A percentile compares a stretch with the other conserved stretches of the same genome.
These are phyloP conservation scores for Sycophaga agraensis DNA, from an alignment of 1,140 invertebrate genomes.

Conservation along the genomic window DNA sequence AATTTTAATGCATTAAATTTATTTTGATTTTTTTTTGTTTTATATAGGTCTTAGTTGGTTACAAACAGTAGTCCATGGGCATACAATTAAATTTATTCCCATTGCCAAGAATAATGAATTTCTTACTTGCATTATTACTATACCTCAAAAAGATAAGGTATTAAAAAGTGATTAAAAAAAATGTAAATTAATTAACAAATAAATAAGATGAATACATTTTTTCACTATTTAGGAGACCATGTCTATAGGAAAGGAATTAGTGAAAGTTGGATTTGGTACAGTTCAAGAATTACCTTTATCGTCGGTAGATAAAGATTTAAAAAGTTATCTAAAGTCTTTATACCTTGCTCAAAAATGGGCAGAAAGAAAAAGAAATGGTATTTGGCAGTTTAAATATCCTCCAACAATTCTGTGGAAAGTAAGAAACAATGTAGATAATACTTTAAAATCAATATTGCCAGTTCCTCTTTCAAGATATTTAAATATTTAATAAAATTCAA, in stretches of 20 bases:
- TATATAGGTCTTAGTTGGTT: conserved; percentile 59
- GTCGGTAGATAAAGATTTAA: conserved; percentile 32
- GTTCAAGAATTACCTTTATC: conserved; percentile 33
- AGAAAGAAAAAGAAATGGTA: conserved; percentile 53
- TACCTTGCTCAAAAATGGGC: conserved; percentile 51
- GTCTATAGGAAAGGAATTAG: conserved; percentile 51
- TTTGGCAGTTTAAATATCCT: conserved; percentile 55
- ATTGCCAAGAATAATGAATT: conserved; percentile 48
- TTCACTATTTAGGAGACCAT: conserved; percentile 36
- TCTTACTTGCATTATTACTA: conserved; percentile 53
- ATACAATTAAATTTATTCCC: conserved; percentile 55
- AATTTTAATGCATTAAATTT: background rate
- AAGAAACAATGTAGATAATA: conserved; percentile 34
- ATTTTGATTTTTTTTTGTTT: conserved; percentile 29
- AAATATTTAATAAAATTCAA: conserved; percentile 32
- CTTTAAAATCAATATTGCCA: conserved; percentile 39
- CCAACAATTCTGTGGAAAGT: conserved; percentile 47
- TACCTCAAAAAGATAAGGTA: conserved; percentile 49
- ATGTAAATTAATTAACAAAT: background rate
- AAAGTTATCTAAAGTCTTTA: conserved; percentile 47
- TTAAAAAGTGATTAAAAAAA: background rate
- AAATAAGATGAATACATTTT: background rate
- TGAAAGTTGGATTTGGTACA: conserved; percentile 56
- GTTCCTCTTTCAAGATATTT: conserved; percentile 33
- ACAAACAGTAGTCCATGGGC: conserved; percentile 52